Percentiles rank a stretch among this genome's conserved stretches.
These are phyloP conservation scores for Schizopygopsis pylzovi DNA, from an alignment of 2,797 vertebrate species.

Conservation along the genomic window DNA sequence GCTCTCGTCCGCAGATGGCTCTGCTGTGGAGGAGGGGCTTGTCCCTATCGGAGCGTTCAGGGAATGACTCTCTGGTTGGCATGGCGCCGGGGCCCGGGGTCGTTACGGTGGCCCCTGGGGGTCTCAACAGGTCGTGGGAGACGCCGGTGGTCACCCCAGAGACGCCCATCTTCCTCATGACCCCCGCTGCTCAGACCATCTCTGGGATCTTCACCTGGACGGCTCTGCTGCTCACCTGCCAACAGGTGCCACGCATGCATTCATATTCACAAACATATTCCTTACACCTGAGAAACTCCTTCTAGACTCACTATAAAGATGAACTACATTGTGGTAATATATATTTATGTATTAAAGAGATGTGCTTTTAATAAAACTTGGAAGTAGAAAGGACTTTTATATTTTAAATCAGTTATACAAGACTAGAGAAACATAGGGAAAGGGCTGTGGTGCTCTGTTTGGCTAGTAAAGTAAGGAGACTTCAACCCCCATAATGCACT, in stretches of 20 bases:
- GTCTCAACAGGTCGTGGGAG: constrained; percentile 82
- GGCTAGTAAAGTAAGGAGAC: background rate
- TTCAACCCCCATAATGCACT: background rate
- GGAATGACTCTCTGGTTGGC: constrained; percentile 73
- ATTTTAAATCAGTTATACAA: background rate
- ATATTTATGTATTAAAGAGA: background rate
- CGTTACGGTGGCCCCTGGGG: constrained; percentile 71
- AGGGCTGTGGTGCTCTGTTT: background rate
- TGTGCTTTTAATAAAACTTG: background rate
- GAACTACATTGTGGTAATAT: background rate
- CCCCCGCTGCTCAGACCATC: constrained; percentile 89
- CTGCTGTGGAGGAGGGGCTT: constrained; percentile 66
- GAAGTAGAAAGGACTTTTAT: no score
- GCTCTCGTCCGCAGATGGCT: constrained; percentile 68
- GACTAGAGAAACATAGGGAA: background rate
- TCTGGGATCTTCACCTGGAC: constrained; percentile 98
- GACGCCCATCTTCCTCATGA: constrained; percentile 94
- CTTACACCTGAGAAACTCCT: background rate
- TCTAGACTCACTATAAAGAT: background rate
- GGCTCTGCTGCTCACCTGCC: constrained; percentile 94
- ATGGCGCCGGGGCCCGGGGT: constrained; percentile 74
- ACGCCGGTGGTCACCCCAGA: constrained; percentile 83
- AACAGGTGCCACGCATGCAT: constrained; percentile 82
- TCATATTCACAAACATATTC: background rate
- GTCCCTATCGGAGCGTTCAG: constrained; percentile 63